Evolutionary conservation across 2,113 vertebrate species (phyloP).

Genomic region (Antennarius striatus): DNA sequence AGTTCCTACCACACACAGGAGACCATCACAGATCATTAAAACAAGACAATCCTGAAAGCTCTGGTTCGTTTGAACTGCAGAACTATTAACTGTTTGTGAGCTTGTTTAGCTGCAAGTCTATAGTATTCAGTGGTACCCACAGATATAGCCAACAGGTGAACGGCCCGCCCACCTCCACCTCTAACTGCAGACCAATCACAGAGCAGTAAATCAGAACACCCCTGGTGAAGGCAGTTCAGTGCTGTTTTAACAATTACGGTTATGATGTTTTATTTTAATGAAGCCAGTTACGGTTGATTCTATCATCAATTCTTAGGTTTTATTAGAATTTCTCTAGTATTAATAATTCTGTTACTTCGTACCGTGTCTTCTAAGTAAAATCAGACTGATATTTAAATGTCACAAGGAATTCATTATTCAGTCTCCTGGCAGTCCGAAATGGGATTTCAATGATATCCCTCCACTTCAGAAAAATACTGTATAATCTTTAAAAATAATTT

Average conservation of each 20-base stretch:
- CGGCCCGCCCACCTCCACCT: no score
- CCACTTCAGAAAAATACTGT: not conserved
- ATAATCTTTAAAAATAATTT: not conserved
- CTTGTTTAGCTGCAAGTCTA: no score
- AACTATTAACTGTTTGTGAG: no score
- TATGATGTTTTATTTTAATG: not conserved
- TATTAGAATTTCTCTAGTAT: not conserved
- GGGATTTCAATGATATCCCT: not conserved
- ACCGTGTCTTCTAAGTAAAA: not conserved
- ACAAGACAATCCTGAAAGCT: no score
- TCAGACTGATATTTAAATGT: not conserved
- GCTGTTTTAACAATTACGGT: not conserved
- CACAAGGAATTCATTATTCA: not conserved
- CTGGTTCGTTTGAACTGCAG: no score
- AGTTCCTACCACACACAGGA: constrained; percentile 29
- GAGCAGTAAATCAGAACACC: no score
- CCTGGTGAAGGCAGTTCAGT: no score
- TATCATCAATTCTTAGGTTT: not conserved
- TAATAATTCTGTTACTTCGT: not conserved
- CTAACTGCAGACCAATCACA: no score
- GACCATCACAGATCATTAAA: not conserved
- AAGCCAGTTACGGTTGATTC: not conserved
- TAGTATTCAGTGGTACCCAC: no score
- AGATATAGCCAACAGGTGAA: no score
- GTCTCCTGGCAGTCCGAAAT: not conserved